Evolutionary conservation across 2,888 invertebrate species (phyloP), one percentile per base, ranked within the genome.

Genomic region (Tortrix viridana): DNA sequence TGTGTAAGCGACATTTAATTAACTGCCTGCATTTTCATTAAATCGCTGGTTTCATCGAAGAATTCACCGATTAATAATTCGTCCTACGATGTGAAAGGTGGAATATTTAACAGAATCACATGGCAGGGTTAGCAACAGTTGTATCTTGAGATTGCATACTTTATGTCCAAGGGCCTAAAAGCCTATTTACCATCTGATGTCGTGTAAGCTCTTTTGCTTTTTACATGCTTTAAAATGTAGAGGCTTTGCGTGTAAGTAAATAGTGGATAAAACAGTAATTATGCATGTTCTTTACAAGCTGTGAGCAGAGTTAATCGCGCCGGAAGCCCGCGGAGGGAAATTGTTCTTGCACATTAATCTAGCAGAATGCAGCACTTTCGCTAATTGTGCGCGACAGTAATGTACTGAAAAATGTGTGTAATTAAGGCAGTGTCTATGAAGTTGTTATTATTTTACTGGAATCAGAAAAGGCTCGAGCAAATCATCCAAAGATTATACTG

Each of bases 181-280:
- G 9, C 9, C 26, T 14, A 41, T 41, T 41, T 41, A n/a, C 14
- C 16, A 16, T 41, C 6, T 12, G 5, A 1, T 41, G 3, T 2
- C 20, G 6, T 5, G n/a, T 18, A 44, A 7, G 1, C 16, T 18
- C 4, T 5, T 9, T 7, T 9, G 44, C 37, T 50, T 37, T 37
- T 50, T 50, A 5, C 37, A 37, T 20, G 12, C 32, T 5, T 19
- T 19, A 19, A 50, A 26, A 26, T 9, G 9, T 12, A 32, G 32
- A 16, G 5, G n/a, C 41, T 53, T 41, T 22, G 53, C 53, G 38
- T 53, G 53, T 53, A 37, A 38, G 38, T 20, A 52, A 41, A 41
- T 53, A 22, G 50, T 19, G 12, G 32, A 32, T 12, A 32, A 22
- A 37, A 16, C 16, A 16, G 53, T 53, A 53, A 41, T 53, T 53